Conservation (phyloP, 1,140 invertebrate species). For the Orius insidiosus region DNA sequence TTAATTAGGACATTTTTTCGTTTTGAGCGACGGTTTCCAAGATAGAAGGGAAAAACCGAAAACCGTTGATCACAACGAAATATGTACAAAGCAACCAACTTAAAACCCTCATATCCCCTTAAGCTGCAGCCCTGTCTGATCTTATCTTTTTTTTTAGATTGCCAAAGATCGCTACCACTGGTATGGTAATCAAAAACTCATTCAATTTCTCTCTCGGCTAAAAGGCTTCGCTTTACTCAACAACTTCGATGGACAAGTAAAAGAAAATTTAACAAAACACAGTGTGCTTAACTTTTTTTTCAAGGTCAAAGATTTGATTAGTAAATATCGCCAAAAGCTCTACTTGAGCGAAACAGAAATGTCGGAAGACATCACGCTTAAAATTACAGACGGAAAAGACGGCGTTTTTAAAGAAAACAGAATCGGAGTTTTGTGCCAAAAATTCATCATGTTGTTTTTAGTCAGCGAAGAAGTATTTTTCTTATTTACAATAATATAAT, state of each 20-base stretch:
- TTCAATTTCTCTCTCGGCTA: slow-evolving; percentile 18
- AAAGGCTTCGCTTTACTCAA: slow-evolving; percentile 20
- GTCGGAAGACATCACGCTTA: slow-evolving; percentile 16
- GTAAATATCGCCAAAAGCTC: slow-evolving; percentile 8
- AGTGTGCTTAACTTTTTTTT: background rate
- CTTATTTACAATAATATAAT: background rate
- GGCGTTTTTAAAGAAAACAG: slow-evolving; percentile 33
- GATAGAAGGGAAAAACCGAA: too few relatives aligned
- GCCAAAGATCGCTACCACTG: slow-evolving; percentile 41
- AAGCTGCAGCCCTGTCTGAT: too few relatives aligned
- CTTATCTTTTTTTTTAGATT: slow-evolving; percentile 25
- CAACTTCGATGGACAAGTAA: slow-evolving; percentile 11
- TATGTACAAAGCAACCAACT: too few relatives aligned
- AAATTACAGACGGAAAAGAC: background rate
- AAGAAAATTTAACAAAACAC: background rate
- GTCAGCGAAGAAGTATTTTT: slow-evolving; percentile 40
- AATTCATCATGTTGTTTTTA: slow-evolving; percentile 55
- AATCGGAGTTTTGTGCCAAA: slow-evolving; percentile 47
- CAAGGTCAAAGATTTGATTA: slow-evolving; percentile 18
- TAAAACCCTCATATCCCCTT: too few relatives aligned
- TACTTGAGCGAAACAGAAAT: slow-evolving; percentile 20
- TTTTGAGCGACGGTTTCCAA: too few relatives aligned
- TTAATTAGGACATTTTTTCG: too few relatives aligned
- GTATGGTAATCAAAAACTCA: slow-evolving; percentile 29
- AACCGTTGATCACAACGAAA: too few relatives aligned